A percentile compares a stretch with the other conserved stretches of the same genome.
Evolutionary conservation across 1,140 invertebrate genomes (phyloP).

Genomic region (Parapsyche elsis): DNA sequence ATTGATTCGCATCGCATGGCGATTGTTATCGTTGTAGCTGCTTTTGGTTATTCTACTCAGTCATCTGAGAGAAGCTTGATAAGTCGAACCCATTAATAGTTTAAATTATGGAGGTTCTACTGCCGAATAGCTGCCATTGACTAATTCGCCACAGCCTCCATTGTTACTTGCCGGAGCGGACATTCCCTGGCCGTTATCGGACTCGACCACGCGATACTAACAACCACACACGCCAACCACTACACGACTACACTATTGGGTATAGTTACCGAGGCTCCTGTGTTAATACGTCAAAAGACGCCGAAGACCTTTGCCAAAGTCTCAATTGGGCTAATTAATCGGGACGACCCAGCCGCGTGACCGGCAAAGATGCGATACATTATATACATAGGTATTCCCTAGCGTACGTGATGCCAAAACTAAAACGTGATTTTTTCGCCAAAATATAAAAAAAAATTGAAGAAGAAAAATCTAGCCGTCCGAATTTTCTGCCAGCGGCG

Average conservation of each 20-base stretch:
- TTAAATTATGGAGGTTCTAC: background rate
- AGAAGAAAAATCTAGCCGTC: too few relatives aligned
- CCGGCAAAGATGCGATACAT: background rate
- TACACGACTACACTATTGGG: background rate
- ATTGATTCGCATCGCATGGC: too few relatives aligned
- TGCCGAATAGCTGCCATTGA: background rate
- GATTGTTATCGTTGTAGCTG: too few relatives aligned
- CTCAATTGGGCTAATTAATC: constrained; percentile 4
- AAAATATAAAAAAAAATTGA: too few relatives aligned
- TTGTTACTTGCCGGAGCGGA: background rate
- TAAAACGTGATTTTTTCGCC: too few relatives aligned
- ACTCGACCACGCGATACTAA: background rate
- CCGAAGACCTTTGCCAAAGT: constrained; percentile 16
- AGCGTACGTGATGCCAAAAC: too few relatives aligned
- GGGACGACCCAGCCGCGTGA: background rate
- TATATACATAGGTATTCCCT: too few relatives aligned
- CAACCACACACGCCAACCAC: background rate
- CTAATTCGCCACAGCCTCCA: background rate
- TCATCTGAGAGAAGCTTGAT: too few relatives aligned
- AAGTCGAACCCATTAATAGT: background rate
- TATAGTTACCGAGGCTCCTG: background rate
- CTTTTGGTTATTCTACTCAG: too few relatives aligned
- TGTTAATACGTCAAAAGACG: constrained; percentile 16
- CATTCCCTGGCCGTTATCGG: background rate
- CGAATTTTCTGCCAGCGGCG: too few relatives aligned